Conservation (phyloP, 2,113 vertebrate genomes). For the Marmota monax region DNA sequence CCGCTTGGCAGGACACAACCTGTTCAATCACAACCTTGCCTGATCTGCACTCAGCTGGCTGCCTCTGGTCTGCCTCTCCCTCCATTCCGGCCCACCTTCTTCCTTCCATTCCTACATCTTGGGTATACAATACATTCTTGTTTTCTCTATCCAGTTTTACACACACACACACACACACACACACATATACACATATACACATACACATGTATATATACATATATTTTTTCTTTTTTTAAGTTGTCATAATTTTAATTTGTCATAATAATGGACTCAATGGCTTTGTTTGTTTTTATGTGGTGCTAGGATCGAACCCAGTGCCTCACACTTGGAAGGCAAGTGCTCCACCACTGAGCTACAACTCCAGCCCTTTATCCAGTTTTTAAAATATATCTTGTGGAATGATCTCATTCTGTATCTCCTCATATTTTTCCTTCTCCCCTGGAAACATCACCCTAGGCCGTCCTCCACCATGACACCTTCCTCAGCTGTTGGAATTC, state of each 20-base stretch:
- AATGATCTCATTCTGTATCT: constrained; percentile 42
- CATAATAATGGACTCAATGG: too few species aligned
- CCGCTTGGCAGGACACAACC: background rate
- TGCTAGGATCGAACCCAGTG: too few species aligned
- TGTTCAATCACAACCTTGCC: background rate
- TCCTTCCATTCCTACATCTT: background rate
- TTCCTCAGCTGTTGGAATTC: too few species aligned
- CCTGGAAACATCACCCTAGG: background rate
- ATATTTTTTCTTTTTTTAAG: too few species aligned
- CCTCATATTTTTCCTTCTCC: constrained; percentile 13
- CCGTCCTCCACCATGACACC: too few species aligned
- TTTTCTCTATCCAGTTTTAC: background rate
- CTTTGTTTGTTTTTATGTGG: too few species aligned
- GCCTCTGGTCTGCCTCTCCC: background rate
- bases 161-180: too few species aligned
- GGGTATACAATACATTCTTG: background rate
- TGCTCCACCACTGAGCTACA: too few species aligned
- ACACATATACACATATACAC: too few species aligned
- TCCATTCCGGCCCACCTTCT: background rate
- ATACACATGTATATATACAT: too few species aligned
- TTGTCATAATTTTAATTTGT: too few species aligned
- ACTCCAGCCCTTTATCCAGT: background rate
- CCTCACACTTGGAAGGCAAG: too few species aligned
- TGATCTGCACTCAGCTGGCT: background rate
- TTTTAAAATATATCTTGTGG: background rate